phyloP scores from a whole-genome alignment of 1,140 invertebrate genomes.

The Probaryconus sp. region DNA sequence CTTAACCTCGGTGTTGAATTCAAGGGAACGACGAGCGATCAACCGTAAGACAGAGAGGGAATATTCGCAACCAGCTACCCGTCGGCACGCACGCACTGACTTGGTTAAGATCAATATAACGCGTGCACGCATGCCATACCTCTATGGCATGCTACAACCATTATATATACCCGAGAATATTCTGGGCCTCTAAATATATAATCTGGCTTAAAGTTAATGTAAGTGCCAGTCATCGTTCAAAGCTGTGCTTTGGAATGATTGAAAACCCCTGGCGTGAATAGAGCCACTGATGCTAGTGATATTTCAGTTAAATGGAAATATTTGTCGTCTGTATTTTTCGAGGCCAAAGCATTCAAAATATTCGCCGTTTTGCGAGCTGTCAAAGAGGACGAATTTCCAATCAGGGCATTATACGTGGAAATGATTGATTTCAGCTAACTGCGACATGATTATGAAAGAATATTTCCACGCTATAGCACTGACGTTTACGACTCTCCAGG shows the following conservation, averaged over 20 bases:
- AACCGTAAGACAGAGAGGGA: constrained; percentile 25
- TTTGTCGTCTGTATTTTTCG: constrained; percentile 19
- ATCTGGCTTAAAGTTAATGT: constrained; percentile 29
- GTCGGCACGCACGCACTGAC: constrained; percentile 63
- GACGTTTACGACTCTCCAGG: no score
- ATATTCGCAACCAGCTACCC: constrained; percentile 50
- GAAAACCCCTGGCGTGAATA: constrained; percentile 32
- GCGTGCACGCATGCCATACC: constrained; percentile 67
- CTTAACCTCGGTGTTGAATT: constrained; percentile 46
- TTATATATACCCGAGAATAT: constrained; percentile 51
- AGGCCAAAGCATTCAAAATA: constrained; percentile 3
- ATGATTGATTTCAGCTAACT: not conserved
- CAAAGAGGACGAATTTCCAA: constrained; percentile 27
- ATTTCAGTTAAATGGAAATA: constrained; percentile 42
- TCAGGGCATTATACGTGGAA: constrained; percentile 12
- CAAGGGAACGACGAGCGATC: constrained; percentile 16
- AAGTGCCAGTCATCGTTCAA: constrained; percentile 19
- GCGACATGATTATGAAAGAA: not conserved
- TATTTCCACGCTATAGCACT: no score
- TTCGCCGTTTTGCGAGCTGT: constrained; percentile 5
- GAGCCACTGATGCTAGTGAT: constrained; percentile 3
- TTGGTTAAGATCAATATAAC: constrained; percentile 70
- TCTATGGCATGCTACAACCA: constrained; percentile 32
- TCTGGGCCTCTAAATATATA: constrained; percentile 14
- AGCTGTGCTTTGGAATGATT: constrained; percentile 26